Percentiles rank a stretch among this genome's conserved stretches.
Evolutionary conservation across 2,888 invertebrate genomes (phyloP).

Genomic region (Eristalis intricaria): DNA sequence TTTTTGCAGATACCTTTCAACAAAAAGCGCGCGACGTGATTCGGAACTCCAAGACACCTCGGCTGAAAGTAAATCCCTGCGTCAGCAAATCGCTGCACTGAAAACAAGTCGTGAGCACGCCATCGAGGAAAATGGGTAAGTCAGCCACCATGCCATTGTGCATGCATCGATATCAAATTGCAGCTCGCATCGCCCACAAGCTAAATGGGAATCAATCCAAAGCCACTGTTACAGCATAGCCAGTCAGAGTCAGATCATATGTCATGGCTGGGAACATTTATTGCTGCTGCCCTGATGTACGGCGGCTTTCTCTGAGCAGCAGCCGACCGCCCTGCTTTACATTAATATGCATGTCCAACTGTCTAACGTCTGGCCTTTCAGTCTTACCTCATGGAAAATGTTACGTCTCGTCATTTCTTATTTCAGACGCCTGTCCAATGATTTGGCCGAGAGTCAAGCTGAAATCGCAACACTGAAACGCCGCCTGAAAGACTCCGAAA

Average conservation of each 20-base stretch:
- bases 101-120: slow-evolving; percentile 79
- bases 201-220: slow-evolving; percentile 50
- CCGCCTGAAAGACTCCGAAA: slow-evolving; percentile 86
- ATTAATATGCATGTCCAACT: slow-evolving; percentile 40
- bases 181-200: background rate
- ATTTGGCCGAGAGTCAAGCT: slow-evolving; percentile 85
- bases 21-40: slow-evolving; percentile 77
- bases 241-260: slow-evolving; percentile 21
- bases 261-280: slow-evolving; percentile 4
- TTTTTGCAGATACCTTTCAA: slow-evolving; percentile 75
- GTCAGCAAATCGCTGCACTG: slow-evolving; percentile 78
- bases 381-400: slow-evolving; percentile 11
- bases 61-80: slow-evolving; percentile 79
- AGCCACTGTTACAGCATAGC: slow-evolving; percentile 19
- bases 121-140: slow-evolving; percentile 80
- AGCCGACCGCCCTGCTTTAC: slow-evolving; percentile 39
- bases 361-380: background rate
- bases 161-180: slow-evolving; percentile 13
- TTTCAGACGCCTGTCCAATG: slow-evolving; percentile 87
- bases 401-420: slow-evolving; percentile 32
- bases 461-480: slow-evolving; percentile 85
- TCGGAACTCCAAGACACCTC: slow-evolving; percentile 78
- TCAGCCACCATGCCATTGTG: slow-evolving; percentile 11
- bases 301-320: slow-evolving; percentile 44
- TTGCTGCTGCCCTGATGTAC: slow-evolving; percentile 7